Evolutionary conservation across 1,140 invertebrate genomes (phyloP).

Genomic region (Hyles euphorbiae): DNA sequence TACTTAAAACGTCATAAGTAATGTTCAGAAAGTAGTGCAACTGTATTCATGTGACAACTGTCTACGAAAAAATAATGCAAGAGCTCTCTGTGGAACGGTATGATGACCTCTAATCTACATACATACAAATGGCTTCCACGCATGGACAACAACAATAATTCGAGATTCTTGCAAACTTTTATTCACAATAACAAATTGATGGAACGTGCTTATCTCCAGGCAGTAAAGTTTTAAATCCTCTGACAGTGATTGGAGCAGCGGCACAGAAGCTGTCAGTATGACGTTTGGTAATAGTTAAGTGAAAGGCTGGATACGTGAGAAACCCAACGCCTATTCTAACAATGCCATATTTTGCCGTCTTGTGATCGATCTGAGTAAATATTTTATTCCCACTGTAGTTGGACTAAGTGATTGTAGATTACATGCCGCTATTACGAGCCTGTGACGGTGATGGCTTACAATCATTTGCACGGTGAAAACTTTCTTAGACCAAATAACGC

Average conservation of each 20-base stretch:
- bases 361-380: constrained; percentile 68
- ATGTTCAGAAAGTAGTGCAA: constrained; percentile 23
- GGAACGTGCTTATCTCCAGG: not conserved
- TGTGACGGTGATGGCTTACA: too few species aligned
- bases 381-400: constrained; percentile 52
- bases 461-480: too few species aligned
- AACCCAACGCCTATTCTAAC: constrained; percentile 64
- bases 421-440: constrained; percentile 8
- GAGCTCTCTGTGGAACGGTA: constrained; percentile 47
- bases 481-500: too few species aligned
- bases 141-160: constrained; percentile 67
- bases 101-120: constrained; percentile 71
- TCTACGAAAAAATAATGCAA: constrained; percentile 37
- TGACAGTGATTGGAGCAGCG: not conserved
- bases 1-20: not conserved
- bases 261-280: constrained; percentile 25
- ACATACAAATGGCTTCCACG: constrained; percentile 69
- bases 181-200: not conserved
- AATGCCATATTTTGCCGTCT: constrained; percentile 68
- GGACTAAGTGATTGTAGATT: constrained; percentile 45
- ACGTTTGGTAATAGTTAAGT: constrained; percentile 66
- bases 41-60: constrained; percentile 29
- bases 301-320: constrained; percentile 69
- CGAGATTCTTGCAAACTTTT: constrained; percentile 32
- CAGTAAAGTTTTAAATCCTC: constrained; percentile 16